These are phyloP conservation scores for Folsomia manolachei DNA, from an alignment of 2,888 invertebrate species.

Conservation along the genomic window DNA sequence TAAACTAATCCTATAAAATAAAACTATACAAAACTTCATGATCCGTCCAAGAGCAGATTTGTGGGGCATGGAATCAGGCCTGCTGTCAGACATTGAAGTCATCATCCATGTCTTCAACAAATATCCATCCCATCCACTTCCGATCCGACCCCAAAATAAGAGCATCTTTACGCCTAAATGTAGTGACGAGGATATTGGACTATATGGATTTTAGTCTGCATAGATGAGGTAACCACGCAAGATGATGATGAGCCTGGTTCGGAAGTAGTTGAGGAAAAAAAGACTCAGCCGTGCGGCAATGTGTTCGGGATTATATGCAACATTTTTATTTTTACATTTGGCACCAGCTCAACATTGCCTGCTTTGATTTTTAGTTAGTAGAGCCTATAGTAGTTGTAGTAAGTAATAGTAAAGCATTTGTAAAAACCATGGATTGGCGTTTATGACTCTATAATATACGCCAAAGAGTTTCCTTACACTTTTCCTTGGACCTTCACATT, in stretches of 20 bases:
- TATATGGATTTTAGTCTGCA: background rate
- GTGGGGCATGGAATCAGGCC: background rate
- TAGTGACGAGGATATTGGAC: background rate
- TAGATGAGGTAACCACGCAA: background rate
- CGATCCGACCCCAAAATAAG: conserved; percentile 4
- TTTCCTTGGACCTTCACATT: background rate
- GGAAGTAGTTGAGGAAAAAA: no score
- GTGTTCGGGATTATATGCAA: conserved; percentile 19
- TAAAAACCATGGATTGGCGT: background rate
- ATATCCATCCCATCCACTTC: background rate
- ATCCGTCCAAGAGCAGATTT: background rate
- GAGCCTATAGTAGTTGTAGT: background rate
- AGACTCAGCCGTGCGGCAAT: background rate
- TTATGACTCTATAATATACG: no score
- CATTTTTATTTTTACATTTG: conserved; percentile 46
- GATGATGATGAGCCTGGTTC: background rate
- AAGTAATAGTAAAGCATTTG: background rate
- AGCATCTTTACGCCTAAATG: background rate
- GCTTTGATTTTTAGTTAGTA: conserved; percentile 35
- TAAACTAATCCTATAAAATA: background rate
- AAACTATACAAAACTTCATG: background rate
- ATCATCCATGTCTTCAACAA: background rate
- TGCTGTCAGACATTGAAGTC: conserved; percentile 18
- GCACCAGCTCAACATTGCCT: conserved; percentile 32
- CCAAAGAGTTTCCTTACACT: background rate